phyloP scores from a whole-genome alignment of 2,888 invertebrate species.

The Drosophila infuscata region DNA sequence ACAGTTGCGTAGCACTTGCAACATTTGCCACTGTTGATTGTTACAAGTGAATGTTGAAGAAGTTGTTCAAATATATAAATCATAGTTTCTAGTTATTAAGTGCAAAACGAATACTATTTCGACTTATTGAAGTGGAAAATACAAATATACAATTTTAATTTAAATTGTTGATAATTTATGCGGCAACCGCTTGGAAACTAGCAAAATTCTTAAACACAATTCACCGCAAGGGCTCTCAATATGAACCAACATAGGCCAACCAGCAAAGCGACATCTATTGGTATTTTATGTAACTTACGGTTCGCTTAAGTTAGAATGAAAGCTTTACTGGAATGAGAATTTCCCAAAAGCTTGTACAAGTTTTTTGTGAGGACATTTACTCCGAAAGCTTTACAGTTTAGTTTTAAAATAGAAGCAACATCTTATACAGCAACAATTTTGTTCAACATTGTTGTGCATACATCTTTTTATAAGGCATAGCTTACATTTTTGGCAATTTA shows the following conservation, averaged over 20 bases:
- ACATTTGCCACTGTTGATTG: constrained; percentile 9
- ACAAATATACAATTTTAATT: neutral
- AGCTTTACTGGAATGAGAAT: constrained; percentile 7
- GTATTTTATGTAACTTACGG: neutral
- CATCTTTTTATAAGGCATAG: neutral
- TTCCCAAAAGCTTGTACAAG: neutral
- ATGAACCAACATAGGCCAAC: no score
- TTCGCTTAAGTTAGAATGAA: neutral
- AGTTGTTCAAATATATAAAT: constrained; percentile 5
- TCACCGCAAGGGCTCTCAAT: neutral
- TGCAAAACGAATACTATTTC: neutral
- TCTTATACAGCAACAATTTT: neutral
- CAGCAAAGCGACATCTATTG: constrained; percentile 18
- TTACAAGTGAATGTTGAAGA: constrained; percentile 14
- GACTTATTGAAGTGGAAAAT: constrained; percentile 1
- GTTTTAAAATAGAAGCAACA: neutral
- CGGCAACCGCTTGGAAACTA: neutral
- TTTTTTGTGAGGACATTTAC: neutral
- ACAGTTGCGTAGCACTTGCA: constrained; percentile 21
- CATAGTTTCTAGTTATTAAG: constrained; percentile 9
- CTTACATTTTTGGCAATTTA: neutral
- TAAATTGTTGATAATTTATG: neutral
- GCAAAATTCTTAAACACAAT: neutral
- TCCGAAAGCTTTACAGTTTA: neutral
- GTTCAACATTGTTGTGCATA: no score